phyloP scores from a whole-genome alignment of 2,888 invertebrate species.

The Adelognathus sp. region DNA sequence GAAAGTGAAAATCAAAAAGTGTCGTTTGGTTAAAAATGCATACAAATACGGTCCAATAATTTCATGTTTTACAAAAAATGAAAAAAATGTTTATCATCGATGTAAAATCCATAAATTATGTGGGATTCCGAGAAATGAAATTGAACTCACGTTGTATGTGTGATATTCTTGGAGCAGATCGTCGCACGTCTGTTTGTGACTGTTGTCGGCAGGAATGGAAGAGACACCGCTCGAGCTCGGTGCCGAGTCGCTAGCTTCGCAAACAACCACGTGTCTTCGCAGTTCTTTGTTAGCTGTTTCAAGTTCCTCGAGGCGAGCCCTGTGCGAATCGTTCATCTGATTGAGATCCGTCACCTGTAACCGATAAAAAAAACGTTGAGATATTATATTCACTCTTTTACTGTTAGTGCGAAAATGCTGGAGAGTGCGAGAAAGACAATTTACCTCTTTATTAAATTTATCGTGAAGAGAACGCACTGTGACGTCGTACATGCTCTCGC shows the following conservation, averaged over 20 bases:
- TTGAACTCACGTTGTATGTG: slow-evolving; percentile 71
- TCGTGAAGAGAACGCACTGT: slow-evolving; percentile 74
- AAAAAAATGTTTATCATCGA: too few relatives aligned
- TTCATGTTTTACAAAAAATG: too few relatives aligned
- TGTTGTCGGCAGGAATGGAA: slow-evolving; percentile 73
- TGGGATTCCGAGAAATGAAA: not conserved
- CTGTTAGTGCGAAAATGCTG: not conserved
- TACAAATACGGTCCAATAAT: too few relatives aligned
- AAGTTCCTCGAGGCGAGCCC: slow-evolving; percentile 80
- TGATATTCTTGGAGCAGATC: slow-evolving; percentile 76
- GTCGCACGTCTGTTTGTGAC: slow-evolving; percentile 73
- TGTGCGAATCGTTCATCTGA: slow-evolving; percentile 82
- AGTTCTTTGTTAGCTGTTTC: slow-evolving; percentile 79
- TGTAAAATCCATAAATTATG: too few relatives aligned
- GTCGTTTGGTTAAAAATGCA: too few relatives aligned
- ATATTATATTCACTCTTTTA: not conserved
- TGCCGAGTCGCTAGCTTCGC: slow-evolving; percentile 78
- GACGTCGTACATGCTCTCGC: slow-evolving; percentile 72
- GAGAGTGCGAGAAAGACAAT: slow-evolving; percentile 10
- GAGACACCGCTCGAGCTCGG: slow-evolving; percentile 80
- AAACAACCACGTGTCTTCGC: slow-evolving; percentile 76
- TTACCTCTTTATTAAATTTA: slow-evolving; percentile 77
- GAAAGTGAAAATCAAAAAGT: too few relatives aligned
- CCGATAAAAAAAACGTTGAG: not conserved
- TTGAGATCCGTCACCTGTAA: slow-evolving; percentile 79